A percentile compares a stretch with the other conserved stretches of the same genome.
Conservation (phyloP, 2,888 invertebrate species). For the Punctoribates punctum region DNA sequence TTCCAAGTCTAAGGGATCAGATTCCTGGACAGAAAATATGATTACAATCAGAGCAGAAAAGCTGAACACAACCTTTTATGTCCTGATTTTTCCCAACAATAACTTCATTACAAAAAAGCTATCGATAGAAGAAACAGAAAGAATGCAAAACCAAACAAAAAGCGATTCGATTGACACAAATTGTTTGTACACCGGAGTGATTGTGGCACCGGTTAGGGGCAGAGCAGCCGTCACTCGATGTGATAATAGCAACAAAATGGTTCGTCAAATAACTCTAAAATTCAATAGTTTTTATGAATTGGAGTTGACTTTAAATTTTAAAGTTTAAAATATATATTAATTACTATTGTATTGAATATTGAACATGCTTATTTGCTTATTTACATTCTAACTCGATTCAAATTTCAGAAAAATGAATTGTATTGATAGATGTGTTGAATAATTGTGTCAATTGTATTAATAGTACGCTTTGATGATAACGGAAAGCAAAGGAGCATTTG, state of each 20-base stretch:
- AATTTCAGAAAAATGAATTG: no score
- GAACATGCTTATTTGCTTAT: no score
- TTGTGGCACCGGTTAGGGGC: slow-evolving; percentile 29
- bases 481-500: neutral
- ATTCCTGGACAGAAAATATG: neutral
- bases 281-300: neutral
- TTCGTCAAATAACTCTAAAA: neutral
- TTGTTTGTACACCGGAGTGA: slow-evolving; percentile 39
- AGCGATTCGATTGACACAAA: neutral
- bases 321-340: neutral
- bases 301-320: neutral
- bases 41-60: slow-evolving; percentile 29
- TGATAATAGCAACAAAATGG: slow-evolving; percentile 31
- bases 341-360: neutral
- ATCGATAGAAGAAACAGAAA: neutral
- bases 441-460: slow-evolving; percentile 5
- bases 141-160: neutral
- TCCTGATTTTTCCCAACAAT: slow-evolving; percentile 36
- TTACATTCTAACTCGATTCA: no score
- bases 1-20: neutral
- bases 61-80: slow-evolving; percentile 34
- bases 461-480: slow-evolving; percentile 22
- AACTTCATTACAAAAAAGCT: slow-evolving; percentile 15
- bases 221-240: slow-evolving; percentile 37
- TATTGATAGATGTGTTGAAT: no score